Evolutionary conservation across 2,888 invertebrate genomes (phyloP).

Genomic region (Amaurobius ferox): DNA sequence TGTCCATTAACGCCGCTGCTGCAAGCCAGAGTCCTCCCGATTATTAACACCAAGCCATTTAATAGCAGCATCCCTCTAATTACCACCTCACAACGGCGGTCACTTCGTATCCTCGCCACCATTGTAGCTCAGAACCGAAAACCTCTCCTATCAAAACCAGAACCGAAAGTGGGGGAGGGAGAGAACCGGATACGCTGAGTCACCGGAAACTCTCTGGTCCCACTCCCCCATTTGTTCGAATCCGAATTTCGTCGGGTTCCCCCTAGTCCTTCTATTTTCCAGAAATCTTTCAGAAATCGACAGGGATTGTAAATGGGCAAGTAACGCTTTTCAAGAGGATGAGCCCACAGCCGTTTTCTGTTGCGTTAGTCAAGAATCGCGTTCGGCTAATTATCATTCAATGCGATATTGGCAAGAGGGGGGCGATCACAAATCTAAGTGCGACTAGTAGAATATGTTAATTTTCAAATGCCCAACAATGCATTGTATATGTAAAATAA

Average conservation of each 20-base stretch:
- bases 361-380: conserved; percentile 23
- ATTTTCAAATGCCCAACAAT: no score
- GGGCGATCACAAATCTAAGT: conserved; percentile 1
- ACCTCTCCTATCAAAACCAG: conserved; percentile 44
- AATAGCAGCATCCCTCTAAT: conserved; percentile 68
- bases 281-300: conserved; percentile 23
- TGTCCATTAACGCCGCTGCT: conserved; percentile 54
- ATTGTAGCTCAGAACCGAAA: conserved; percentile 25
- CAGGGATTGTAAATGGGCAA: conserved; percentile 30
- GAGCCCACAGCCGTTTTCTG: conserved; percentile 19
- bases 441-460: no score
- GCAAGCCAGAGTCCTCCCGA: conserved; percentile 38
- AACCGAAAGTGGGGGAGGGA: conserved; percentile 20
- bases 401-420: neutral
- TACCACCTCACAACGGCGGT: conserved; percentile 53
- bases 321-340: conserved; percentile 33
- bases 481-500: no score
- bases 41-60: conserved; percentile 64
- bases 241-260: conserved; percentile 55
- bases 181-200: conserved; percentile 62
- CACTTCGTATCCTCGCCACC: conserved; percentile 34
- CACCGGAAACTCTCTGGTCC: conserved; percentile 61
- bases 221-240: conserved; percentile 53
- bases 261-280: neutral
- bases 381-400: conserved; percentile 33